A percentile compares a stretch with the other conserved stretches of the same genome.
Evolutionary conservation across 2,113 vertebrate genomes (phyloP).

Genomic region (Poeciliopsis turrubarensis): DNA sequence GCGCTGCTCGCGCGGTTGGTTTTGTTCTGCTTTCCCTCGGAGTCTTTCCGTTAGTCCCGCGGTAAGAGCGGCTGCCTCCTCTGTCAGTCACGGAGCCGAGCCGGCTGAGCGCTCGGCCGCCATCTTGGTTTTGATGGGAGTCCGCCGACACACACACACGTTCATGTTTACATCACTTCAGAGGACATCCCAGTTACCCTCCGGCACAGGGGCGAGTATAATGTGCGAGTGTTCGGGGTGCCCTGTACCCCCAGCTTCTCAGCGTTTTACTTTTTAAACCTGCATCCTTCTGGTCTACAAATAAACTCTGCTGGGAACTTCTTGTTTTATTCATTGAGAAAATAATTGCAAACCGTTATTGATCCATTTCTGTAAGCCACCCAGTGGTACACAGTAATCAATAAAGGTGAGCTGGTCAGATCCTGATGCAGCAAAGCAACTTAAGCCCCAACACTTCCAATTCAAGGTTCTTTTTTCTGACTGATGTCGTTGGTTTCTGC

Average conservation of each 20-base stretch:
- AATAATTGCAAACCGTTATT: background rate
- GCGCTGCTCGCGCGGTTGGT: background rate
- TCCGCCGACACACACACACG: conserved; percentile 3
- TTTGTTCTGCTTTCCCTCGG: background rate
- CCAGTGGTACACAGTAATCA: no score
- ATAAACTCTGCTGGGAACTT: background rate
- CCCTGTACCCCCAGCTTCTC: no score
- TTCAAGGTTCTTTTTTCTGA: no score
- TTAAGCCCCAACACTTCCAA: no score
- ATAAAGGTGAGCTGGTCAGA: no score
- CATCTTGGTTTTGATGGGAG: conserved; percentile 74
- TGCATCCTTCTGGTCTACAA: background rate
- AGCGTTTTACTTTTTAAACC: no score
- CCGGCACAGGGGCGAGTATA: background rate
- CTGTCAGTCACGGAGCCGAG: conserved; percentile 45
- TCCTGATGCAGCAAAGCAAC: no score
- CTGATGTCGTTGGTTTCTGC: background rate
- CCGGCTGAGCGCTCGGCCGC: conserved; percentile 69
- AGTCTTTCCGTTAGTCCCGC: conserved; percentile 11
- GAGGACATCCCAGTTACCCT: conserved; percentile 9
- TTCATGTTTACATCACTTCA: conserved; percentile 4
- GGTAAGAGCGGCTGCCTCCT: conserved; percentile 11
- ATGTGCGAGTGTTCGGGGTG: background rate
- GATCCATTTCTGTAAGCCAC: no score
- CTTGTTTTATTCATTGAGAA: no score